Percentiles rank a stretch among this genome's conserved stretches.
These are phyloP conservation scores for Lindbergichthys nudifrons DNA, from an alignment of 2,797 vertebrate species.

Conservation along the genomic window DNA sequence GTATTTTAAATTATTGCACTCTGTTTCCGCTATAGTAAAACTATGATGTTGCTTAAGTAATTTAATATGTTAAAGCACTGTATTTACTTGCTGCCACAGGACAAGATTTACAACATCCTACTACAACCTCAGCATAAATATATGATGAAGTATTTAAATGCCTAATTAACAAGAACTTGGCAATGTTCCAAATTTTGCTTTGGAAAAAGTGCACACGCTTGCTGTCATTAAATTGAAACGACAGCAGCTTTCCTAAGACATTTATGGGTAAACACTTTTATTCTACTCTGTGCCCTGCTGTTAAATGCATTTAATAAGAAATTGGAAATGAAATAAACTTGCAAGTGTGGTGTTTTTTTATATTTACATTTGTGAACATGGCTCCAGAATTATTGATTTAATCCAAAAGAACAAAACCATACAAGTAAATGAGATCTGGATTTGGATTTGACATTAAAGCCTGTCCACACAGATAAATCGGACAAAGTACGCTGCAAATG, in stretches of 20 bases:
- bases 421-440: constrained; percentile 27
- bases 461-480: constrained; percentile 31
- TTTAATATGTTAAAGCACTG: constrained; percentile 10
- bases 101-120: constrained; percentile 14
- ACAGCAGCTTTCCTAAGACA: constrained; percentile 14
- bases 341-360: background rate
- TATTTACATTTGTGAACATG: constrained; percentile 40
- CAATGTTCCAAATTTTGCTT: constrained; percentile 34
- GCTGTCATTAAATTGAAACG: constrained; percentile 44
- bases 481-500: constrained; percentile 27
- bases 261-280: constrained; percentile 50
- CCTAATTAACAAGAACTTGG: constrained; percentile 27
- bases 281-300: constrained; percentile 27
- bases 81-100: constrained; percentile 14
- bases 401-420: background rate
- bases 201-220: constrained; percentile 37
- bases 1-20: background rate
- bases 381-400: constrained; percentile 30
- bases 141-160: constrained; percentile 12
- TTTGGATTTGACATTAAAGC: constrained; percentile 42
- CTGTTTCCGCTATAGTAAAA: background rate
- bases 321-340: constrained; percentile 36
- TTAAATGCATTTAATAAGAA: constrained; percentile 43
- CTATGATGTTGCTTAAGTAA: background rate
- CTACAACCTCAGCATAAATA: constrained; percentile 22